Base-by-base conservation (phyloP, 2,113 vertebrate species). In the Tragelaphus strepsiceros region DNA sequence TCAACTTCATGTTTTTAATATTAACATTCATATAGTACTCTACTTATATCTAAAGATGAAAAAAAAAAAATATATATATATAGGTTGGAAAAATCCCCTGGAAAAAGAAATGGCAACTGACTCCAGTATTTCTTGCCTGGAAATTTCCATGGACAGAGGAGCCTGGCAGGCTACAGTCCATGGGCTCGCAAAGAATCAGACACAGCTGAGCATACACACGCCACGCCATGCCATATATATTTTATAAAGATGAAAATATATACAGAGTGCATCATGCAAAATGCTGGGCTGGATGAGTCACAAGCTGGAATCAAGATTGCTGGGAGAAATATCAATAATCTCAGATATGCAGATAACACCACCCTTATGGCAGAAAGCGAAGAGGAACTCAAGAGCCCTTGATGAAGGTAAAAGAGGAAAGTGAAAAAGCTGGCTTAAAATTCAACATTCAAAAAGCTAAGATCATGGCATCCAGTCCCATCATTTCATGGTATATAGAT, bases 191-290 rank as follows among this genome's bases (percentile, higher is more conserved):
- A 35, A 71, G 9, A 71, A 35, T 35, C n/a, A 71, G 9, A 71
- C 2, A 2, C n/a, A 71, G 19, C 64, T 35, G 17, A 71, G 64
- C 64, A 35, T 35, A 71, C 17, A 35, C n/a, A 21, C 9, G 35
- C n/a, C 64, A 21, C 2, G 9, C n/a, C 17, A 21, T 71, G n/a
- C n/a, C 35, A 35, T 67, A 26, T 35, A 30, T 81, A 4, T 71
- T 90, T 88, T 81, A 7, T 90, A 71, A 83, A 88, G 61, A 82
- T 21, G 26, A 92, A 95, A 80, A 88, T 26, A 74, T 39, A 46
- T 54, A 51, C 80, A 53, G 78, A 71, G n/a, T 21, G 10, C 17
- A 71, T 21, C 64, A 71, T 17, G n/a, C 64, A 71, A 11, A 71
- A 35, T 71, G n/a, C 64, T 3, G 4, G 4, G 64, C 64, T 71